Base-by-base conservation (phyloP, 1,140 invertebrate genomes). In the Gonioctena quinquepunctata region DNA sequence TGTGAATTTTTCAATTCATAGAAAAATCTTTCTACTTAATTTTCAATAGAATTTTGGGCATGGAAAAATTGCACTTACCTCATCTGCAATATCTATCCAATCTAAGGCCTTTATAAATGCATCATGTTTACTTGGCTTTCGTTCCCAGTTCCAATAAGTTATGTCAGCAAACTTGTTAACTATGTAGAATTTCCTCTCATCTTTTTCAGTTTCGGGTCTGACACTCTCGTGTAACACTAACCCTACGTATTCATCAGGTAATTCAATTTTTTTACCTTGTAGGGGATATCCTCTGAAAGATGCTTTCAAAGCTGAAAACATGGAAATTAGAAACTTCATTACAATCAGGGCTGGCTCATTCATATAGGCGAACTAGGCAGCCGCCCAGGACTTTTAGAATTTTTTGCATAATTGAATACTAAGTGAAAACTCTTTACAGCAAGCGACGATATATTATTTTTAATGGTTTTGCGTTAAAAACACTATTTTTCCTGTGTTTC, bases 131-230 rank as follows among this genome's bases (percentile, higher is more conserved):
- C 88, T 89, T 33, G 92, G 90, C 50, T 86, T 83, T 81, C 89
- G 91, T 76, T 93, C 92, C 86, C 92, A 93, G 81, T 94, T 94
- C 93, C 93, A 94, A 78, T 90, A 90, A 1, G 85, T 88, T 57
- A 94, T 85, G 33, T 88, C 80, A 64, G 88, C 85, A 80, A 94
- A 94, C 22, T 75, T 86, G 19, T 88, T 85, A 0, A 84, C 86
- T 0, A 87, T 83, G 80, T 89, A 87, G 50, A 92, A 87, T 76
- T 88, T 89, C 63, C 90, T 84, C 18, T 89, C 87, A 27, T 86
- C 83, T 49, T 87, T 86, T 75, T 90, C 87, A 62, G 79, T 81
- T 0, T 87, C 81, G 3, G 88, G 85, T 76, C 87, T 88, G 70
- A 89, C 87, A 16, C 85, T 85, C 83, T 92, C 90, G 25, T 88